Evolutionary conservation across 2,797 vertebrate species (phyloP), one percentile per base, ranked within the genome.

Genomic region (Lagodon rhomboides): DNA sequence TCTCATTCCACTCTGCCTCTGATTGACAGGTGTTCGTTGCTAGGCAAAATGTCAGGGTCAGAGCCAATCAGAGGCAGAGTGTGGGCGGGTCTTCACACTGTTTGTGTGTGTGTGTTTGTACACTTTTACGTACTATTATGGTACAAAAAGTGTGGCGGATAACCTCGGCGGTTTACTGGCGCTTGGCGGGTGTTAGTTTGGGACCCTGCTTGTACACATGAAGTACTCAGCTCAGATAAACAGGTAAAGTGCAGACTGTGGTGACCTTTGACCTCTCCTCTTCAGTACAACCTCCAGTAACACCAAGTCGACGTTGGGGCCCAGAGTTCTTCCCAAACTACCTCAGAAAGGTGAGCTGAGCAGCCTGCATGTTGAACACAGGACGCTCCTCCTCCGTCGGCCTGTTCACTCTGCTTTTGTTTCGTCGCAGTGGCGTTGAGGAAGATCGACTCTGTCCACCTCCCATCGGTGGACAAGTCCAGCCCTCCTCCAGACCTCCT

Each of bases 321-420:
- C 97, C 63, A 93, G 97, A 94, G 97, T 98, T 92, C 95, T 98
- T 93, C 97, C 97, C 86, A 97, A 97, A 96, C 96, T 97, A 96
- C 97, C 97, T 97, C 97, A 97, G 72, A 97, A 97, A 97, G 96
- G 73, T 75, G 47, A 68, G 53, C 55, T 3, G 2, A 38, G 7
- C 0, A 13, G 30, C 30, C 5, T 34, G 7, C 1, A 34, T 34
- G 7, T 34, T 34, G 30, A 34, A 34, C 5, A 7, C 30, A 34
- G 30, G 1, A 34, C 7, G 30, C 7, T 34, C 30, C 30, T 34
- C 30, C 30, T 34, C 30, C 7, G 30, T 34, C 30, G 7, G 30
- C 30, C 30, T 34, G 30, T 8, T 34, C 5, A 34, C 30, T 43
- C 16, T 23, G 34, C 1, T 65, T 58, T 23, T 68, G 16, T 55